phyloP scores from a whole-genome alignment of 2,888 invertebrate genomes.

The Hecatera dysodea region DNA sequence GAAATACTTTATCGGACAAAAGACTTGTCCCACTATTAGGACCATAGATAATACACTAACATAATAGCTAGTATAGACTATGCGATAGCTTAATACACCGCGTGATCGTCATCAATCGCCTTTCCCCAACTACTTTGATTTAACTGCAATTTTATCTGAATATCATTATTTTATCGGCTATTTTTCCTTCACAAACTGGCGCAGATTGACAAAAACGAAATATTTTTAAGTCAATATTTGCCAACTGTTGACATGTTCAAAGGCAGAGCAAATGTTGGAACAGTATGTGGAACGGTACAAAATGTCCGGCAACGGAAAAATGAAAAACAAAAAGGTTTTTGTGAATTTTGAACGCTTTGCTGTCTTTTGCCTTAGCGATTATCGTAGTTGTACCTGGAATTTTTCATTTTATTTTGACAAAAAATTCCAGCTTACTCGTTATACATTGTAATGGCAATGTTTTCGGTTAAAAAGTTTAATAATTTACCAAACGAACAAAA shows the following conservation, averaged over 20 bases:
- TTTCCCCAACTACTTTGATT: no score
- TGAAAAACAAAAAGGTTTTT: background rate
- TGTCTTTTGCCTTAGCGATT: background rate
- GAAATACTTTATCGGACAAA: no score
- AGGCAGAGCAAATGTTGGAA: background rate
- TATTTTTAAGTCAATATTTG: background rate
- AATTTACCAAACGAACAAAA: background rate
- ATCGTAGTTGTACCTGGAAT: background rate
- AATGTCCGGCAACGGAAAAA: background rate
- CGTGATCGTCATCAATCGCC: no score
- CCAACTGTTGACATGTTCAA: background rate
- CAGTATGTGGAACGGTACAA: background rate
- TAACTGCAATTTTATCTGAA: no score
- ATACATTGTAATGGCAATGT: background rate
- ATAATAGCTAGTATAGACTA: no score
- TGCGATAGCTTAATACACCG: no score
- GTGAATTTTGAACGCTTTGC: background rate
- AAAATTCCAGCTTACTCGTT: background rate
- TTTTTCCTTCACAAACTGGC: no score
- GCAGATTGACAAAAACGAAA: background rate
- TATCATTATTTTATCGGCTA: no score
- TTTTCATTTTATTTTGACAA: background rate
- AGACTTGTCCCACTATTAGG: no score
- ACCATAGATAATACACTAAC: no score
- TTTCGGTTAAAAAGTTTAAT: background rate